Percentiles rank a stretch among this genome's conserved stretches.
Conservation (phyloP, 2,113 vertebrate genomes). For the Arothron firmamentum region DNA sequence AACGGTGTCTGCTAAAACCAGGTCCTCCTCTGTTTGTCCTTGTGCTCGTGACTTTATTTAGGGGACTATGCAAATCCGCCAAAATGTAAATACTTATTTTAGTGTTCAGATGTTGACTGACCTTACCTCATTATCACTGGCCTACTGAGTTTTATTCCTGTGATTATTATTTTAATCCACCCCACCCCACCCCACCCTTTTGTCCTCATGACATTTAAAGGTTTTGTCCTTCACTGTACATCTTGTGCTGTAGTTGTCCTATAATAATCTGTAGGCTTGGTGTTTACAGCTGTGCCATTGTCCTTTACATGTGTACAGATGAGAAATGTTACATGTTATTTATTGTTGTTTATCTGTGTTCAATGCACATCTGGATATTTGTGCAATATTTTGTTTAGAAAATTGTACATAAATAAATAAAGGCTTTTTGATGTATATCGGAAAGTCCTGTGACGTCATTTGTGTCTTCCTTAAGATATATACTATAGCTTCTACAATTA, state of each 20-base stretch:
- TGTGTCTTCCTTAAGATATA: neutral
- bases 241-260: slow-evolving; percentile 49
- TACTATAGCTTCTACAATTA: neutral
- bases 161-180: neutral
- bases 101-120: slow-evolving; percentile 50
- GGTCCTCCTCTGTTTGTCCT: slow-evolving; percentile 60
- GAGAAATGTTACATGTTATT: slow-evolving; percentile 63
- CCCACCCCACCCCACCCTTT: neutral
- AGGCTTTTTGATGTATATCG: slow-evolving; percentile 69
- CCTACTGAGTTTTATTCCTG: slow-evolving; percentile 24
- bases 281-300: slow-evolving; percentile 52
- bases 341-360: slow-evolving; percentile 67
- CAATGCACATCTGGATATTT: slow-evolving; percentile 67
- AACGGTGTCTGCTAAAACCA: slow-evolving; percentile 34
- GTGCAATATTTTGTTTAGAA: slow-evolving; percentile 73
- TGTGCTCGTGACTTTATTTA: slow-evolving; percentile 62
- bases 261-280: slow-evolving; percentile 44
- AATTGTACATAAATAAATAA: slow-evolving; percentile 73
- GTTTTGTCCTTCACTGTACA: slow-evolving; percentile 41
- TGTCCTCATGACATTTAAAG: slow-evolving; percentile 18
- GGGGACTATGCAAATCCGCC: slow-evolving; percentile 65
- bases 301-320: slow-evolving; percentile 54
- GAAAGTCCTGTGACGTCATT: slow-evolving; percentile 35
- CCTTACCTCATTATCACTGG: slow-evolving; percentile 54
- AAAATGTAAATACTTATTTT: slow-evolving; percentile 66